A percentile compares a stretch with the other conserved stretches of the same genome.
Evolutionary conservation across 2,113 vertebrate species (phyloP).

Genomic region (Boulengeromyrus knoepffleri): DNA sequence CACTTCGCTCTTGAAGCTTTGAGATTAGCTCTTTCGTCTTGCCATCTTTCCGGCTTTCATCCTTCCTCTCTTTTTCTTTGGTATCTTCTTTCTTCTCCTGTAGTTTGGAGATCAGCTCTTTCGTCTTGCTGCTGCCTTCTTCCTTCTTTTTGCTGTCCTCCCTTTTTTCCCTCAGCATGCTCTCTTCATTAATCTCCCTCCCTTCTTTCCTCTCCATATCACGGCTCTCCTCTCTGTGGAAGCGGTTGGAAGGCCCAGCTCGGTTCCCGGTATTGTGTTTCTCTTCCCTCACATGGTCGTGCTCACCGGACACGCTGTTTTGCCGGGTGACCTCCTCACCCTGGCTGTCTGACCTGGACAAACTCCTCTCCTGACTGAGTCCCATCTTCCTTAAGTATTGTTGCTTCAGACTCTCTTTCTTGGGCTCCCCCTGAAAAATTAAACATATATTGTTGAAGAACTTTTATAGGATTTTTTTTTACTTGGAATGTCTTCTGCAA

Average conservation of each 20-base stretch:
- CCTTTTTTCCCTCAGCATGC: constrained; percentile 45
- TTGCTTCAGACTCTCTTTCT: constrained; percentile 62
- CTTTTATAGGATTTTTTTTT: not conserved
- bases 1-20: constrained; percentile 56
- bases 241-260: constrained; percentile 34
- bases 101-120: constrained; percentile 61
- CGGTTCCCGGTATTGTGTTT: constrained; percentile 36
- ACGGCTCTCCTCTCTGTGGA: constrained; percentile 36
- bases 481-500: not conserved
- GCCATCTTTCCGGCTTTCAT: constrained; percentile 39
- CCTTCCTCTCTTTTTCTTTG: constrained; percentile 52
- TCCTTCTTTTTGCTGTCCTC: constrained; percentile 54
- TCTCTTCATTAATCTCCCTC: constrained; percentile 50
- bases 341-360: constrained; percentile 28
- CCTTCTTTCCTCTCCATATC: constrained; percentile 37
- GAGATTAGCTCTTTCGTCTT: constrained; percentile 48
- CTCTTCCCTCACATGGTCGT: constrained; percentile 35
- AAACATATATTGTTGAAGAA: not conserved
- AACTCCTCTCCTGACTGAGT: constrained; percentile 56
- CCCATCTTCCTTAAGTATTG: constrained; percentile 63
- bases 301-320: constrained; percentile 36
- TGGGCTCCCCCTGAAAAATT: constrained; percentile 45
- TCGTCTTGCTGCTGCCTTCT: constrained; percentile 53
- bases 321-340: constrained; percentile 37
- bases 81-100: constrained; percentile 51